These are phyloP conservation scores for Centropus bengalensis DNA, from an alignment of 2,113 vertebrate genomes.

Conservation along the genomic window DNA sequence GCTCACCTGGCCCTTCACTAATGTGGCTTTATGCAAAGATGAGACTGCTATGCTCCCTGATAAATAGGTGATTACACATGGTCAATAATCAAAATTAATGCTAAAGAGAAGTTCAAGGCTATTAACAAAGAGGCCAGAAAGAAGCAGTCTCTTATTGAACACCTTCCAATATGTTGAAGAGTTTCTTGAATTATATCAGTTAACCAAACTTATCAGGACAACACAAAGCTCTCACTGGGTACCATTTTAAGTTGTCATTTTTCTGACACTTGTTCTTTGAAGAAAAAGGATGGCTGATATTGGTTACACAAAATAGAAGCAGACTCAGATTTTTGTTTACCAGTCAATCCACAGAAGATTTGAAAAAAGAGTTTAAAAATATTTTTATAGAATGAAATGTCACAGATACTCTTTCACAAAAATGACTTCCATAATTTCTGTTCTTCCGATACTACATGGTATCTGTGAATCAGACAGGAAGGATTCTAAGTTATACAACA, in stretches of 20 bases:
- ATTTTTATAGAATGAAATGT: neutral
- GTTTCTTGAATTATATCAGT: neutral
- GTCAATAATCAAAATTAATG: slow-evolving; percentile 1
- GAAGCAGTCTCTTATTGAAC: neutral
- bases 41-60: neutral
- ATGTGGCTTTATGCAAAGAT: neutral
- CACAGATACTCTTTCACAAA: neutral
- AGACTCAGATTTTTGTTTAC: neutral
- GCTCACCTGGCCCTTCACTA: neutral
- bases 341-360: neutral
- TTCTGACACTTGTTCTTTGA: neutral
- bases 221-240: neutral
- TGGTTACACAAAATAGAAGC: neutral
- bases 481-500: neutral
- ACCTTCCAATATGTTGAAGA: neutral
- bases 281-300: neutral
- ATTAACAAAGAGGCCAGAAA: slow-evolving; percentile 3
- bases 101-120: slow-evolving; percentile 1
- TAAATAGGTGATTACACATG: neutral
- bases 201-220: neutral
- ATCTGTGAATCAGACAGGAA: neutral
- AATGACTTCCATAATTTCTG: neutral
- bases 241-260: neutral
- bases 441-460: neutral
- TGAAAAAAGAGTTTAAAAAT: neutral